A percentile compares a stretch with the other conserved stretches of the same genome.
Evolutionary conservation across 2,888 invertebrate species (phyloP).

Genomic region (Eupithecia exiguata): DNA sequence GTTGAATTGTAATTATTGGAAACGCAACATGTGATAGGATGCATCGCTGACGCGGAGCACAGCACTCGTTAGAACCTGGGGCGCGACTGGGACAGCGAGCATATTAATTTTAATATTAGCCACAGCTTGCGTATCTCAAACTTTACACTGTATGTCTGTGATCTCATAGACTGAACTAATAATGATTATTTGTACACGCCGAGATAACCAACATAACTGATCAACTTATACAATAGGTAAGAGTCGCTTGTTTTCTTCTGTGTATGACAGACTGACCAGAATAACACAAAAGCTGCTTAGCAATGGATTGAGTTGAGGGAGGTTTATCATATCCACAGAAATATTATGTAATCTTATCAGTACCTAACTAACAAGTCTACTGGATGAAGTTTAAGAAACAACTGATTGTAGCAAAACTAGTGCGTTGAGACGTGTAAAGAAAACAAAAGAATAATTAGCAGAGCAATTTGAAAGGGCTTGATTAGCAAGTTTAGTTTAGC

Average conservation of each 20-base stretch:
- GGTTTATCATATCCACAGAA: no score
- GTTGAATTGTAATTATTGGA: slow-evolving; percentile 62
- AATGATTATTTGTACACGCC: slow-evolving; percentile 31
- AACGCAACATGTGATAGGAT: slow-evolving; percentile 64
- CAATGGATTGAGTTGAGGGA: background rate
- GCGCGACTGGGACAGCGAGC: slow-evolving; percentile 78
- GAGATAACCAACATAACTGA: slow-evolving; percentile 31
- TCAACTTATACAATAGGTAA: background rate
- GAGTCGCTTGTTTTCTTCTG: background rate
- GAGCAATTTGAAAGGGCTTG: slow-evolving; percentile 49
- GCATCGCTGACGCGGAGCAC: slow-evolving; percentile 67
- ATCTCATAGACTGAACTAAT: background rate
- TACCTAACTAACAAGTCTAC: slow-evolving; percentile 25
- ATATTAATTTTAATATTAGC: slow-evolving; percentile 83
- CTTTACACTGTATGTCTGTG: slow-evolving; percentile 45
- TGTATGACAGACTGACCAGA: background rate
- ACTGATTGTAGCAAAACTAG: slow-evolving; percentile 44
- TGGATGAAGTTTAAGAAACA: slow-evolving; percentile 24
- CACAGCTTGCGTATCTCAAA: slow-evolving; percentile 70
- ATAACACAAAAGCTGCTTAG: background rate
- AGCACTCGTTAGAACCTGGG: slow-evolving; percentile 70
- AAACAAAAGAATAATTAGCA: slow-evolving; percentile 57
- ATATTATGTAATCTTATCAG: no score
- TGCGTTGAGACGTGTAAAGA: background rate
- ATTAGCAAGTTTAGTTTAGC: slow-evolving; percentile 56